Evolutionary conservation across 2,113 vertebrate species (phyloP).

Genomic region (Atherinomorus stipes): DNA sequence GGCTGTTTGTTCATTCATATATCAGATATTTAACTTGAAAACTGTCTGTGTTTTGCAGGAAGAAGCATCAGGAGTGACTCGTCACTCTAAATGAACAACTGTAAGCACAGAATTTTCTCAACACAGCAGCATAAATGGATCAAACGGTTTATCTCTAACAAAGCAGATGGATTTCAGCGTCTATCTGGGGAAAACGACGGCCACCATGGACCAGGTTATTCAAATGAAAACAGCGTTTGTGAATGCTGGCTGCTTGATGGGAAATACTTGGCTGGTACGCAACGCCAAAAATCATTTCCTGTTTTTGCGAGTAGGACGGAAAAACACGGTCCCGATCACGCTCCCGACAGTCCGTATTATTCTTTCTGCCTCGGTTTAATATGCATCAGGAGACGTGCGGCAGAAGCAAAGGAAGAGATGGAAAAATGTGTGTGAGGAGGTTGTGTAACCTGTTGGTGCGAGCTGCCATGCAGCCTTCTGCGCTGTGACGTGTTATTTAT

Average conservation of each 20-base stretch:
- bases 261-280: constrained; percentile 34
- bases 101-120: neutral
- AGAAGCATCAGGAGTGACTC: neutral
- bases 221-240: constrained; percentile 50
- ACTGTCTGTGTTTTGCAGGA: neutral
- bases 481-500: constrained; percentile 58
- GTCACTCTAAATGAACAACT: neutral
- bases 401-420: neutral
- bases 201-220: constrained; percentile 18
- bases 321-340: constrained; percentile 42
- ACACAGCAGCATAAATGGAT: neutral
- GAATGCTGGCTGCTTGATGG: constrained; percentile 32
- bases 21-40: neutral
- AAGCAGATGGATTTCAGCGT: constrained; percentile 28
- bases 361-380: constrained; percentile 16
- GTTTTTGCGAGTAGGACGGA: constrained; percentile 25
- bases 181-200: constrained; percentile 23
- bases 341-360: constrained; percentile 21
- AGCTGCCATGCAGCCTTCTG: neutral
- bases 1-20: neutral
- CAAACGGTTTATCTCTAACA: constrained; percentile 5
- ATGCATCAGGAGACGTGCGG: constrained; percentile 6
- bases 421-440: constrained; percentile 1
- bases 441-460: constrained; percentile 8
- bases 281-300: constrained; percentile 54